Conservation (phyloP, 1,140 invertebrate species). For the Philotrypesis tridentata region DNA sequence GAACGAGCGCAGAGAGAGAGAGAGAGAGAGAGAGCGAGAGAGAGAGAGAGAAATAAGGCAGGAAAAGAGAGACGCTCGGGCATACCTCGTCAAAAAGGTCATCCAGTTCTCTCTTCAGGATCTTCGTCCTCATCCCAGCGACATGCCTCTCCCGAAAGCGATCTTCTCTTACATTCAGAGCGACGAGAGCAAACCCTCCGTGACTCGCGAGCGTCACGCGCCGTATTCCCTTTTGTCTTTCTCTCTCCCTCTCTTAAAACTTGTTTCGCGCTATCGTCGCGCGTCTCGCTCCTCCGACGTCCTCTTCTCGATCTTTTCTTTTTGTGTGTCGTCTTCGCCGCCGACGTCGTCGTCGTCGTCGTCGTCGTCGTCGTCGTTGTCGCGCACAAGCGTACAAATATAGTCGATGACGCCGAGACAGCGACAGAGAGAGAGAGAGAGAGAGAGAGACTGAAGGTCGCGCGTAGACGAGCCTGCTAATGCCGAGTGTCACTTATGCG, state of each 20-base stretch:
- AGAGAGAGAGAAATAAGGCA: neutral
- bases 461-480: conserved; percentile 31
- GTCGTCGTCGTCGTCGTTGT: neutral
- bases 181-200: neutral
- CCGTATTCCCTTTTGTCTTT: conserved; percentile 18
- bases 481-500: conserved; percentile 53
- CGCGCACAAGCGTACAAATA: conserved; percentile 61
- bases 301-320: conserved; percentile 44
- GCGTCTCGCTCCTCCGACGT: conserved; percentile 28
- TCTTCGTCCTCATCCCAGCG: conserved; percentile 67
- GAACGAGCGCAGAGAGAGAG: too few species aligned
- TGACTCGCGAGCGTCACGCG: conserved; percentile 33
- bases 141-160: conserved; percentile 59
- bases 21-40: too few species aligned
- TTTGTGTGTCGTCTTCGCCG: neutral
- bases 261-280: conserved; percentile 32
- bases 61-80: neutral
- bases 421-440: neutral
- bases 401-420: conserved; percentile 61
- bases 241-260: conserved; percentile 18
- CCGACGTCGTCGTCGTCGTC: conserved; percentile 38
- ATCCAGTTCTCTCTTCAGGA: conserved; percentile 67
- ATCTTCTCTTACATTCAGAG: neutral
- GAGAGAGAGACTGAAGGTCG: conserved; percentile 58
- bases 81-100: conserved; percentile 71